These are phyloP conservation scores for Natrix natrix DNA, from an alignment of 2,797 vertebrate genomes.

Conservation along the genomic window DNA sequence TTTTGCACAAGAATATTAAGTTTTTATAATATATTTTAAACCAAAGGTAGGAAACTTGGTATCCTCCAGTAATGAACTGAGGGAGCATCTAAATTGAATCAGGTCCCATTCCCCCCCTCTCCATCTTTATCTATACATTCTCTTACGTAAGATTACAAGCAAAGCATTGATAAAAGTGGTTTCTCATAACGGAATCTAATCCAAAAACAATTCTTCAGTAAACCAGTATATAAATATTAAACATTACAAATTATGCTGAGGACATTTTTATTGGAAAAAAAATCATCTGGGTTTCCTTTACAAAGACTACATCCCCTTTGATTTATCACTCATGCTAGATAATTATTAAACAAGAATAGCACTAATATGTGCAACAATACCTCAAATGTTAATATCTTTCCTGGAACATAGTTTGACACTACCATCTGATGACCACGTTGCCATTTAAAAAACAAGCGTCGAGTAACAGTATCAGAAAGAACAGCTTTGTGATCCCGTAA, in stretches of 20 bases:
- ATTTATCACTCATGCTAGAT: neutral
- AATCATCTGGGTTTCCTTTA: neutral
- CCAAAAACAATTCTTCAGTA: neutral
- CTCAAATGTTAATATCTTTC: conserved; percentile 78
- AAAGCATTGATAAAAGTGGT: neutral
- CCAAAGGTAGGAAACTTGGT: neutral
- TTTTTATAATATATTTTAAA: neutral
- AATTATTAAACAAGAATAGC: neutral
- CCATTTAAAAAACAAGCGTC: conserved; percentile 94
- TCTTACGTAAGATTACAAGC: neutral
- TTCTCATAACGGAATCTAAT: neutral
- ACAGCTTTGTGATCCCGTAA: conserved; percentile 96
- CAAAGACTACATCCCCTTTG: too few species aligned
- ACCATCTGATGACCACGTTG: conserved; percentile 91
- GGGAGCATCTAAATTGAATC: neutral
- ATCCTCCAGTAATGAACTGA: neutral
- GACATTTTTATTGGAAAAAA: neutral
- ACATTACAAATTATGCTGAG: neutral
- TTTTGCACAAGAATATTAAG: neutral
- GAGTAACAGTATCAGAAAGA: conserved; percentile 72
- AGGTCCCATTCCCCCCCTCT: neutral
- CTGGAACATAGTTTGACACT: conserved; percentile 46
- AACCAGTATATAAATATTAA: neutral
- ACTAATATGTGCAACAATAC: conserved; percentile 61
- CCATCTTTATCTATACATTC: neutral